Evolutionary conservation across 1,140 invertebrate species (phyloP).

Genomic region (Diachasmimorpha longicaudata): DNA sequence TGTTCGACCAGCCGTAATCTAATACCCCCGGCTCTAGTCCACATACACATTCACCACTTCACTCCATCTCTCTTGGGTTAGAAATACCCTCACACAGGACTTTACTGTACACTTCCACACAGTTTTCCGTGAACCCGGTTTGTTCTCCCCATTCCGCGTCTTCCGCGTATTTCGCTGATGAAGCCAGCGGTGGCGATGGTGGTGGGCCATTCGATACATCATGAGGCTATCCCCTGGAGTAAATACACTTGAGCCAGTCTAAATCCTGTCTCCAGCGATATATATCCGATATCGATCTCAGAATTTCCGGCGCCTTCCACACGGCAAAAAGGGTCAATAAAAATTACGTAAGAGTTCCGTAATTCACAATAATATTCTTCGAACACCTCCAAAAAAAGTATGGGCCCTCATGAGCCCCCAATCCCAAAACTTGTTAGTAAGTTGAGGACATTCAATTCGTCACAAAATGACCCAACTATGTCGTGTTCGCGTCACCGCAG

Average conservation of each 20-base stretch:
- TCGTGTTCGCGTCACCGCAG: conserved; percentile 26
- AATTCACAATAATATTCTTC: too few relatives aligned
- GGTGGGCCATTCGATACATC: conserved; percentile 6
- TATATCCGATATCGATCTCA: background rate
- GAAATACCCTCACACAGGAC: background rate
- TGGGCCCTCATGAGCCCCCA: background rate
- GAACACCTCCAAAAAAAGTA: background rate
- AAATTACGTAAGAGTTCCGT: too few relatives aligned
- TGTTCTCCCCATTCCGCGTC: background rate
- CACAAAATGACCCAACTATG: conserved; percentile 16
- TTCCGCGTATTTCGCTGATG: too few relatives aligned
- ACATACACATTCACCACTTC: background rate
- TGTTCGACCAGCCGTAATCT: conserved; percentile 19
- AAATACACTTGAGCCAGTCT: background rate
- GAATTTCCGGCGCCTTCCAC: background rate
- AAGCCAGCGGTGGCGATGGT: background rate
- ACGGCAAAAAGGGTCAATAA: too few relatives aligned
- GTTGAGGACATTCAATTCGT: background rate
- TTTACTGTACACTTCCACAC: background rate
- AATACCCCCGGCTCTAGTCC: background rate
- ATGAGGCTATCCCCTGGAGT: background rate
- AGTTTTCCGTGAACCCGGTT: conserved; percentile 17
- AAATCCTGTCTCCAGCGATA: background rate
- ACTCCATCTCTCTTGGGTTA: background rate
- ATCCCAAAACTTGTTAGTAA: background rate